A percentile compares a stretch with the other conserved stretches of the same genome.
Evolutionary conservation across 2,888 invertebrate species (phyloP).

Genomic region (Ophion slaviceki): DNA sequence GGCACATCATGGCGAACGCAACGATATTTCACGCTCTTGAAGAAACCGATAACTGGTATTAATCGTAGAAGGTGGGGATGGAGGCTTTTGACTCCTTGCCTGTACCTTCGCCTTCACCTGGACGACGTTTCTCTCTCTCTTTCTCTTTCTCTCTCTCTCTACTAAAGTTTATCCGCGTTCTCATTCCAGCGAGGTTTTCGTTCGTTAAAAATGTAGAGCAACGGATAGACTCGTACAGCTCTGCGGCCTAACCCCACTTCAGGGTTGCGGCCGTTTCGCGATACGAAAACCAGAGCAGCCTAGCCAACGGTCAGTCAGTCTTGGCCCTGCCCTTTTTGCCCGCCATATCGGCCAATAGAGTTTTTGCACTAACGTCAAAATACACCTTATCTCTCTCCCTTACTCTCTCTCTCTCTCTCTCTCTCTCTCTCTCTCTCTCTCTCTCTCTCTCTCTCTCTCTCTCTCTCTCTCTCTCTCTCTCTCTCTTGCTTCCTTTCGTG

Average conservation of each 20-base stretch:
- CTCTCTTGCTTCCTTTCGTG: constrained; percentile 1
- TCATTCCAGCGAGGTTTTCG: constrained; percentile 34
- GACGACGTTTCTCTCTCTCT: constrained; percentile 25
- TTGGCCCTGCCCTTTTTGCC: constrained; percentile 59
- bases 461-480: not conserved
- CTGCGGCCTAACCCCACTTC: constrained; percentile 42
- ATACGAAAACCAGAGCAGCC: constrained; percentile 56
- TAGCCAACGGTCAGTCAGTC: constrained; percentile 63
- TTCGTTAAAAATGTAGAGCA: constrained; percentile 68
- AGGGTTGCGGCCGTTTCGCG: constrained; percentile 41
- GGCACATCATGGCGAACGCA: not conserved
- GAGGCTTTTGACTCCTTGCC: constrained; percentile 31
- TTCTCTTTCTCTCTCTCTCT: constrained; percentile 21
- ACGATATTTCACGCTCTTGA: constrained; percentile 33
- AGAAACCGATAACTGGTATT: constrained; percentile 40
- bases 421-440: constrained; percentile 2
- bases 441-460: constrained; percentile 9
- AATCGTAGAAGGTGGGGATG: constrained; percentile 33
- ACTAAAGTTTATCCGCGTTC: not conserved
- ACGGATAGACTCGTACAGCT: constrained; percentile 35
- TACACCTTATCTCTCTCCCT: not conserved
- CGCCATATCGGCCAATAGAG: constrained; percentile 48
- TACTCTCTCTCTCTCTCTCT: not conserved
- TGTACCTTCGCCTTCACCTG: constrained; percentile 56
- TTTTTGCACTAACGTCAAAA: constrained; percentile 36